Base-by-base conservation (phyloP, 2,797 vertebrate species). In the Enteromius radiatus region DNA sequence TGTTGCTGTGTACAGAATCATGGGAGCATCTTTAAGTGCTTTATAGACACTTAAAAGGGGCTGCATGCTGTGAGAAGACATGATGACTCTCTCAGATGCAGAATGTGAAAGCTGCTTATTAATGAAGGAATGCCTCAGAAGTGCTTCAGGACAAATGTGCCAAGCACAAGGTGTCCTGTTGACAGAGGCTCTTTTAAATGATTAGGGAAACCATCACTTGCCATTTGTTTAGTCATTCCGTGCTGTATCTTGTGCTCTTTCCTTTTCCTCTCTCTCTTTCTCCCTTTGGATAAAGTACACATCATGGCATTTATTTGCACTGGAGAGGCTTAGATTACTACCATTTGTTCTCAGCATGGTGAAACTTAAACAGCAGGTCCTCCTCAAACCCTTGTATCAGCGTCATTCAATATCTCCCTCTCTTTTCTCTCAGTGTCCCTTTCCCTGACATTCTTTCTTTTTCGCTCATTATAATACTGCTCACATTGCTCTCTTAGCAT, bases 351-450 rank as follows among this genome's bases (percentile, higher is more conserved):
- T 64, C 67, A 82, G 84, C 76, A 78, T 83, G 56, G 49, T 59
- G 83, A 88, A 90, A 90, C 88, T 85, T 80, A 86, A 87, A 79
- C 86, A 89, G 89, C 77, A 47, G 81, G 88, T 65, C 63, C 59
- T 43, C 64, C 78, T 67, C 47, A 79, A 80, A 79, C 81, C 85
- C 69, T 82, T 84, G 64, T 26, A 82, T 79, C 81, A 82, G 85
- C 85, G 80, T 73, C 45, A 84, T 83, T 47, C 49, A 74, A 73
- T 78, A n/a, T 43, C 33, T 33, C 64, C 41, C 54, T 36, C 56
- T 52, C 41, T 52, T 21, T 64, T n/a, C 5, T 11, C 61, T 33
- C 54, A 59, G 47, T 4, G 11, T 65, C 17, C 31, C n/a, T 26
- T 38, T 69, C 33, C 1, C 36, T 71, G 77, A 38, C 36, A 61